Evolutionary conservation across 2,113 vertebrate genomes (phyloP).

Genomic region (Nannobrachium achirus): DNA sequence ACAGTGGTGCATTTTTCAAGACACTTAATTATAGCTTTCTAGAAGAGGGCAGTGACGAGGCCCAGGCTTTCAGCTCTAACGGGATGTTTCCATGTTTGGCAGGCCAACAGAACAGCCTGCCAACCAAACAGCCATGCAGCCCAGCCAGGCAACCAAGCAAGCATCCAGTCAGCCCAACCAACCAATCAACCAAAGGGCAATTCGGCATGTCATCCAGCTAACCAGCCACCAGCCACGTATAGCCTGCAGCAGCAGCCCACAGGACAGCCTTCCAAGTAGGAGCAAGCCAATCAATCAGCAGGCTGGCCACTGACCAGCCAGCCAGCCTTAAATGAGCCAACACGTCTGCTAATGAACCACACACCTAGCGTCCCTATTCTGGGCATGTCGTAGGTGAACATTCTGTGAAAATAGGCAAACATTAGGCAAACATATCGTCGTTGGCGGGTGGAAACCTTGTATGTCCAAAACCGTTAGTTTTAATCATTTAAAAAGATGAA

Average conservation of each 20-base stretch:
- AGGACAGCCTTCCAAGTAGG: too few species aligned
- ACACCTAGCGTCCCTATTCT: too few species aligned
- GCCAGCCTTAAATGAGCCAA: too few species aligned
- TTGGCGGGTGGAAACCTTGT: too few species aligned
- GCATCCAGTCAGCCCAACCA: conserved; percentile 51
- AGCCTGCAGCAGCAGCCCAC: conserved; percentile 5
- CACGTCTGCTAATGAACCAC: too few species aligned
- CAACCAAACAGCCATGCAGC: conserved; percentile 1
- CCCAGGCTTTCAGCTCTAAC: conserved; percentile 76
- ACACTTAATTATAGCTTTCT: conserved; percentile 85
- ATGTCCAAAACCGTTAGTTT: too few species aligned
- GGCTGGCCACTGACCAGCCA: too few species aligned
- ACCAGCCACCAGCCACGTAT: not conserved
- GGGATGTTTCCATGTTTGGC: conserved; percentile 84
- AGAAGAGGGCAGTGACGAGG: conserved; percentile 74
- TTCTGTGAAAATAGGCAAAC: too few species aligned
- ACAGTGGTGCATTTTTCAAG: conserved; percentile 84
- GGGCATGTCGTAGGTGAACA: too few species aligned
- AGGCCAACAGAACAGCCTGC: conserved; percentile 33
- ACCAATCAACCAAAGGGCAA: conserved; percentile 32
- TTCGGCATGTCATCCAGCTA: conserved; percentile 11
- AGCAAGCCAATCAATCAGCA: too few species aligned
- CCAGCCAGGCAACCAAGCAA: conserved; percentile 64
- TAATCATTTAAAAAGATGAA: too few species aligned
- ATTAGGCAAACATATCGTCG: too few species aligned